Percentiles rank a stretch among this genome's conserved stretches.
These are phyloP conservation scores for Tinea semifulvella DNA, from an alignment of 2,888 invertebrate genomes.

Conservation along the genomic window DNA sequence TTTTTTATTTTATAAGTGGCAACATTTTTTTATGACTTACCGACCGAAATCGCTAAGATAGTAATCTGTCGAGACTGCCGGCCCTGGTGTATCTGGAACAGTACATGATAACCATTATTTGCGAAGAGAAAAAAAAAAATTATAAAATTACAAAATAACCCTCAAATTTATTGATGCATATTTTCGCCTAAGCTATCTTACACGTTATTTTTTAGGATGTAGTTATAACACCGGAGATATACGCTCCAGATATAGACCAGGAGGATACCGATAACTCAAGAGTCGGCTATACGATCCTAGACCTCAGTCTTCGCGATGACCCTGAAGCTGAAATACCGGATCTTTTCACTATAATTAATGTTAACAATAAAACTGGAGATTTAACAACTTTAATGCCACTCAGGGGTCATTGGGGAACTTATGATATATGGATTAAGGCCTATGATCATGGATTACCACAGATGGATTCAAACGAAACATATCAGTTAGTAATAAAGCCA, in stretches of 20 bases:
- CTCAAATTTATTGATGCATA: too few species aligned
- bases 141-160: too few species aligned
- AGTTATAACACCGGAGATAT: constrained; percentile 35
- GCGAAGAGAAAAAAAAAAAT: too few species aligned
- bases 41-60: too few species aligned
- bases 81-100: too few species aligned
- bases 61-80: too few species aligned
- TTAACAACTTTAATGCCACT: constrained; percentile 50
- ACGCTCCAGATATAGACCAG: constrained; percentile 64
- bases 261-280: constrained; percentile 59
- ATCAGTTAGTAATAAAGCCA: constrained; percentile 55
- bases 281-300: constrained; percentile 55
- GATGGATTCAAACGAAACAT: constrained; percentile 39
- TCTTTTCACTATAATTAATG: constrained; percentile 36
- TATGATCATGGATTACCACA: constrained; percentile 62
- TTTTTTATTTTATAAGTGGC: too few species aligned
- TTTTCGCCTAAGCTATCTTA: too few species aligned
- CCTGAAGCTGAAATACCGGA: constrained; percentile 33
- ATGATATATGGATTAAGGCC: constrained; percentile 59
- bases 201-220: constrained; percentile 29
- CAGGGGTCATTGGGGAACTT: constrained; percentile 66
- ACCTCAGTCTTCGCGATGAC: constrained; percentile 29
- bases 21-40: too few species aligned
- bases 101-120: too few species aligned
- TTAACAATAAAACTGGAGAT: constrained; percentile 42